These are phyloP conservation scores for Lithobates pipiens DNA, from an alignment of 2,797 vertebrate genomes.

Conservation along the genomic window DNA sequence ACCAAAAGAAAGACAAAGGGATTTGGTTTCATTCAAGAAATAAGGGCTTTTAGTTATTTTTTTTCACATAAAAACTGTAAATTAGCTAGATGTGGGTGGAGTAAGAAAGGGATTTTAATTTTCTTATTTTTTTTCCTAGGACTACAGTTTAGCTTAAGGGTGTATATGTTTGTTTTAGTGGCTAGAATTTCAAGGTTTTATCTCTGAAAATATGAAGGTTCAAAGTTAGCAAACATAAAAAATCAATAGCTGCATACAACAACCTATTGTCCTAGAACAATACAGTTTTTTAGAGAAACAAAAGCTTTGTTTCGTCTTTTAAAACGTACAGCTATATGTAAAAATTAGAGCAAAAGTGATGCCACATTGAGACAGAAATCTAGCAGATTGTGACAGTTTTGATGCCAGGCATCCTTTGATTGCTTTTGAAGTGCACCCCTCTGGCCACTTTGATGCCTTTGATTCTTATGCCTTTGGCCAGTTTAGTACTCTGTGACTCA, in stretches of 20 bases:
- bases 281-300: not conserved
- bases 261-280: not conserved
- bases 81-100: not conserved
- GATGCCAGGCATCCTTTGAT: conserved; percentile 5
- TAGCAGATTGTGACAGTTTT: conserved; percentile 37
- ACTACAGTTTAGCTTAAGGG: not conserved
- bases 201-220: conserved; percentile 1
- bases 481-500: conserved; percentile 8
- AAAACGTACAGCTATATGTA: not conserved
- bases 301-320: not conserved
- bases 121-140: not conserved
- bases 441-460: conserved; percentile 10
- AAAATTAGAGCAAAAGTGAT: not conserved
- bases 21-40: too few relatives aligned
- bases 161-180: not conserved
- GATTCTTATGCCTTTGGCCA: conserved; percentile 20
- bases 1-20: too few relatives aligned
- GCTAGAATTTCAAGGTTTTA: not conserved
- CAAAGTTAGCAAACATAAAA: not conserved
- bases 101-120: not conserved
- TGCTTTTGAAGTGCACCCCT: conserved; percentile 15
- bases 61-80: too few relatives aligned
- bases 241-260: not conserved
- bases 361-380: conserved; percentile 1
- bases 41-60: too few relatives aligned